Base-by-base conservation (phyloP, 2,888 invertebrate species). In the Drosophila melanocephala region DNA sequence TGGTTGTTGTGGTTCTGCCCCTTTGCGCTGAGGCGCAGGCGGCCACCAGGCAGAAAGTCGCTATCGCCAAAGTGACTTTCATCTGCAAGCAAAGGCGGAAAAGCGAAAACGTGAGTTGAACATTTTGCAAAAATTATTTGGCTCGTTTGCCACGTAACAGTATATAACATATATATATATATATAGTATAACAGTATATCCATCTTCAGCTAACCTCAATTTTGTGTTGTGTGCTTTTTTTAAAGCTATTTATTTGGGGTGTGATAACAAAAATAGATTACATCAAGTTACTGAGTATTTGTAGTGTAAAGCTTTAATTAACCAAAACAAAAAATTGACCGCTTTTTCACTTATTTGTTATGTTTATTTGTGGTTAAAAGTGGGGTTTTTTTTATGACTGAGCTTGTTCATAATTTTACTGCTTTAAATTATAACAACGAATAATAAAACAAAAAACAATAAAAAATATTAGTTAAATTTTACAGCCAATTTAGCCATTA, bases 21-120 rank as follows among this genome's bases (percentile, higher is more conserved):
- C 92, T 92, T 75, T 91, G 91, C 91, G 95, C 94, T 81, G 94
- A 94, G 85, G 95, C 95, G 86, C 95, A 94, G 82, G 95, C 94
- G 83, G 95, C 95, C 91, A 95, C 93, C 91, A 94, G 91, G 86
- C 93, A 94, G 81, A 93, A 92, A 87, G 94, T 93, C 86, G 95
- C 94, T 92, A 95, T 95, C 93, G 96, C 93, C 91, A 94, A 94
- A 94, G 95, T 95, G 94, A 95, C 93, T 94, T 95, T 96, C 97
- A 97, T 97, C 96, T 96, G 94, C 55, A 94, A 93, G 67, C 51
- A 73, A 67, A 77, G 47, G 52, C 44, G 57, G 51, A 58, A 57
- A 32, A 52, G 57, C 57, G 52, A 53, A 57, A 60, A 39, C 68
- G 51, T 37, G 30, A 44, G 35, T 26, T 33, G 9, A 10, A 42